These are phyloP conservation scores for Gambelia wislizenii DNA, from an alignment of 2,797 vertebrate species.

Conservation along the genomic window DNA sequence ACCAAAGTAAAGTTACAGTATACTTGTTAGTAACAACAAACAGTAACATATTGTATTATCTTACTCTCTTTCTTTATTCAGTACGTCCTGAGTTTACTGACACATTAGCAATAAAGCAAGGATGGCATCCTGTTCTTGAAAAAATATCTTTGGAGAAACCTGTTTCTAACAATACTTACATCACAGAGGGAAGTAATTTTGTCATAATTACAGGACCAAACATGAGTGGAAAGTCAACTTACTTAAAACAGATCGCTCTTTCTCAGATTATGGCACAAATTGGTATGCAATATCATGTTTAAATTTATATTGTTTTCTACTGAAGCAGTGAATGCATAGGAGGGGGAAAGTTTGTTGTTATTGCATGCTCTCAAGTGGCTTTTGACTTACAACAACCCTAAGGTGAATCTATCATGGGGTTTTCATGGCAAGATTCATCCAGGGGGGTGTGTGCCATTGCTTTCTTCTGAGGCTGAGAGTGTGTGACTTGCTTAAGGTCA, in stretches of 20 bases:
- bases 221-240: conserved; percentile 99
- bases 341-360: background rate
- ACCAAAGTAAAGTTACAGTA: background rate
- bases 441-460: too few relatives aligned
- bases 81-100: conserved; percentile 98
- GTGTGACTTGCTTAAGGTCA: too few relatives aligned
- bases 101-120: conserved; percentile 93
- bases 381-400: too few relatives aligned
- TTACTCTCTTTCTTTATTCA: conserved; percentile 65
- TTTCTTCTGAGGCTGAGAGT: too few relatives aligned
- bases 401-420: background rate
- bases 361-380: background rate
- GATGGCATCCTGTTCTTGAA: conserved; percentile 95
- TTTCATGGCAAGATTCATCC: background rate
- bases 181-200: conserved; percentile 94
- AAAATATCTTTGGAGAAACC: conserved; percentile 89
- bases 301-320: conserved; percentile 2
- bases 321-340: conserved; percentile 19
- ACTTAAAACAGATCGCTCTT: conserved; percentile 95
- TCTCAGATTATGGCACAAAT: conserved; percentile 99
- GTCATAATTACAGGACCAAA: conserved; percentile 96
- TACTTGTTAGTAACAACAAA: background rate
- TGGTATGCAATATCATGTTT: conserved; percentile 79
- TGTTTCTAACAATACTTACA: conserved; percentile 91
- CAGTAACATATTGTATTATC: conserved; percentile 14